phyloP scores from a whole-genome alignment of 2,113 vertebrate species.

The Riparia riparia region DNA sequence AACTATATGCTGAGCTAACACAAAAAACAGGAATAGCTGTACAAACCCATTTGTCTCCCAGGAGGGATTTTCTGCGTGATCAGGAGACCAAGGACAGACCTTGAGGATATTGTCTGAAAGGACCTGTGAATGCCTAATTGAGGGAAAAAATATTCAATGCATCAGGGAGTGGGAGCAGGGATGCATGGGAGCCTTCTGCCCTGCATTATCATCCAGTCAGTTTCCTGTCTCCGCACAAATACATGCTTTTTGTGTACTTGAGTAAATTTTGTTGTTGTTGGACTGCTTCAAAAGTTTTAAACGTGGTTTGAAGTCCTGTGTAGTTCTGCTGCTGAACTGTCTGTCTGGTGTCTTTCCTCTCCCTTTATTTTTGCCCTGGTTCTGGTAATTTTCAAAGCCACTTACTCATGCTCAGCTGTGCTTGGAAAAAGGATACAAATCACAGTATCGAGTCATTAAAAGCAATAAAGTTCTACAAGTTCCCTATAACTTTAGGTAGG shows the following conservation, averaged over 20 bases:
- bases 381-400: not conserved
- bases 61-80: slow-evolving; percentile 3
- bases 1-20: not conserved
- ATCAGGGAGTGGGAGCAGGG: not conserved
- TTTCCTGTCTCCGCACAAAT: not conserved
- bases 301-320: fast-evolving
- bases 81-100: slow-evolving; percentile 16
- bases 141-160: not conserved
- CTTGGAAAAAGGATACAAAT: not conserved
- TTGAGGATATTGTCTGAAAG: not conserved
- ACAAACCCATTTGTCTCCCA: slow-evolving; percentile 18
- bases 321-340: not conserved
- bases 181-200: not conserved
- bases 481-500: not conserved
- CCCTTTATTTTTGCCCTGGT: not conserved
- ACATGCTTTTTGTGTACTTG: not conserved
- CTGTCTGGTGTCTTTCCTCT: not conserved
- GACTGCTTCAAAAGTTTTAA: not conserved
- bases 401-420: fast-evolving
- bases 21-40: slow-evolving; percentile 4
- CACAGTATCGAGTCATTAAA: not conserved
- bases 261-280: not conserved
- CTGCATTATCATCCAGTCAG: not conserved
- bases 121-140: not conserved
- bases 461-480: not conserved